Conservation (phyloP, 2,113 vertebrate genomes). For the Paracanthobrama guichenoti region DNA sequence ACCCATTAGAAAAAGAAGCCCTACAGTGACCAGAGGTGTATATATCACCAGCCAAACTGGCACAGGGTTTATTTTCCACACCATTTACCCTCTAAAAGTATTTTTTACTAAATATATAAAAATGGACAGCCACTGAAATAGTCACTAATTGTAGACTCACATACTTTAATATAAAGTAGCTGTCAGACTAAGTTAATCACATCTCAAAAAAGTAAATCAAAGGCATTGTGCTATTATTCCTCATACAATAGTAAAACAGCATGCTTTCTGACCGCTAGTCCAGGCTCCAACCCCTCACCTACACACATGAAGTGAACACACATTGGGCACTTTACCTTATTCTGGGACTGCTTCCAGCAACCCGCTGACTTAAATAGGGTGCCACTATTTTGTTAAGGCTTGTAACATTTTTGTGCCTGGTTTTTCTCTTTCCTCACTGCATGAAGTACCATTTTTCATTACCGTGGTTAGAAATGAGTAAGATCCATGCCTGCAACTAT, state of each 20-base stretch:
- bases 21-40: background rate
- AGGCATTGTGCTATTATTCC: background rate
- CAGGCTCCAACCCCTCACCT: background rate
- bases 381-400: slow-evolving; percentile 62
- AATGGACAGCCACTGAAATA: background rate
- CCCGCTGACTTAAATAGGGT: slow-evolving; percentile 68
- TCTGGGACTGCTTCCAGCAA: slow-evolving; percentile 48
- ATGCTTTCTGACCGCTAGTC: background rate
- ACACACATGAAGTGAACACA: slow-evolving; percentile 22
- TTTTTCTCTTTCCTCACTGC: slow-evolving; percentile 67
- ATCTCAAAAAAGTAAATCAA: background rate
- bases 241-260: slow-evolving; percentile 17
- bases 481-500: slow-evolving; percentile 63
- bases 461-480: slow-evolving; percentile 69
- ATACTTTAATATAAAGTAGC: slow-evolving; percentile 3
- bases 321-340: background rate
- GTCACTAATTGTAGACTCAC: slow-evolving; percentile 4
- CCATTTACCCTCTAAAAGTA: background rate
- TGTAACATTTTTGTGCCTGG: slow-evolving; percentile 69
- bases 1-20: too few relatives aligned
- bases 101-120: slow-evolving; percentile 2
- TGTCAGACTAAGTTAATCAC: slow-evolving; percentile 1
- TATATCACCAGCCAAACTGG: background rate
- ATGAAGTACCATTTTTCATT: slow-evolving; percentile 74
- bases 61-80: background rate